These are phyloP conservation scores for Ptyas mucosa DNA, from an alignment of 2,113 vertebrate species.

Conservation along the genomic window DNA sequence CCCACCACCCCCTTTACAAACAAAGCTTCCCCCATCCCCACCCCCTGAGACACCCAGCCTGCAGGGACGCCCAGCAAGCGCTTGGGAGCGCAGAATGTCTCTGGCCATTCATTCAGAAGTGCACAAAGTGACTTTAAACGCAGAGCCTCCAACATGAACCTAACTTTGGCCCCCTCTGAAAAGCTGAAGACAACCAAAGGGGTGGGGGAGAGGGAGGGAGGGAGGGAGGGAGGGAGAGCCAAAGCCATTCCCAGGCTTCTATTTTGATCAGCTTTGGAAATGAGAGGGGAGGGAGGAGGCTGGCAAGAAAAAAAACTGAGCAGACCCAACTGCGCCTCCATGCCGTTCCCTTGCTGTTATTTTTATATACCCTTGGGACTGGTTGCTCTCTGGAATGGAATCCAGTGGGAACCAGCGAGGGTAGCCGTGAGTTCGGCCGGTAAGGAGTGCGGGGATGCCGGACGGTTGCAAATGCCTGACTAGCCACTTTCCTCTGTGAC, in stretches of 20 bases:
- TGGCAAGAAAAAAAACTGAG: background rate
- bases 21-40: background rate
- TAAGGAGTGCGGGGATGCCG: too few relatives aligned
- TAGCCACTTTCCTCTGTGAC: background rate
- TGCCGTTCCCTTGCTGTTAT: conserved; percentile 6
- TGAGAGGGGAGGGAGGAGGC: background rate
- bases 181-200: background rate
- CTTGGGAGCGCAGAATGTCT: background rate
- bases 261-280: background rate
- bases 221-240: background rate
- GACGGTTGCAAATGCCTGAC: background rate
- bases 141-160: background rate
- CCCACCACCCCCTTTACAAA: background rate
- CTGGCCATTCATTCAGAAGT: background rate
- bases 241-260: conserved; percentile 4
- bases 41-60: background rate
- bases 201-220: too few relatives aligned
- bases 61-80: background rate
- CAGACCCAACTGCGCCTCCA: background rate
- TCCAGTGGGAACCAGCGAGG: background rate
- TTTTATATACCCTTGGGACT: background rate
- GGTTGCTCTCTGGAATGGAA: background rate
- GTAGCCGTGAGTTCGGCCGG: background rate
- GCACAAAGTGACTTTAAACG: background rate
- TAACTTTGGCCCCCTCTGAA: background rate